Conservation (phyloP, 2,797 vertebrate genomes). For the Gobionotothen gibberifrons region DNA sequence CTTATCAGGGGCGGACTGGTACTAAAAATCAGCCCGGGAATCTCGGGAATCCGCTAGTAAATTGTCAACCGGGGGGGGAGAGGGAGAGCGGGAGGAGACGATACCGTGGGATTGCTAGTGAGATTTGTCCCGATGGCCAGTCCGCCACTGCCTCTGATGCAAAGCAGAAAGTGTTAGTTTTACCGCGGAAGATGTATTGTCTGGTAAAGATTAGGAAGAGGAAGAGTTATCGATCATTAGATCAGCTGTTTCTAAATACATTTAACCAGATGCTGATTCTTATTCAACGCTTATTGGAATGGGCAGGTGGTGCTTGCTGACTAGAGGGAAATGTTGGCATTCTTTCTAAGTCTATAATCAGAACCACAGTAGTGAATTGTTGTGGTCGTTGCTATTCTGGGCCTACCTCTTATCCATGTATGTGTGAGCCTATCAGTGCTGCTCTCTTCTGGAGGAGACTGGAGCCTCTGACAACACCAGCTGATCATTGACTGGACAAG, state of each 20-base stretch:
- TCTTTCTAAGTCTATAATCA: constrained; percentile 35
- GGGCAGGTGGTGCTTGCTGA: not conserved
- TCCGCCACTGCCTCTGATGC: too few relatives aligned
- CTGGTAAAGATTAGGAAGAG: not conserved
- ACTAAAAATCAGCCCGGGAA: too few relatives aligned
- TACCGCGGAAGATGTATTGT: not conserved
- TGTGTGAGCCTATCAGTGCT: constrained; percentile 45
- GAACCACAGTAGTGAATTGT: constrained; percentile 32
- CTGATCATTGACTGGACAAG: constrained; percentile 25
- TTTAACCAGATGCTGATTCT: not conserved
- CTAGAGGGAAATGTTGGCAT: not conserved
- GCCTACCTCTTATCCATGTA: constrained; percentile 54
- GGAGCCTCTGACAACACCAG: constrained; percentile 28
- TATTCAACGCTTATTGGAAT: not conserved
- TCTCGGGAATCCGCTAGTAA: too few relatives aligned
- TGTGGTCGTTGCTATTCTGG: constrained; percentile 63
- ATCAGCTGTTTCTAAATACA: constrained; percentile 19
- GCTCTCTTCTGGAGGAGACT: constrained; percentile 37
- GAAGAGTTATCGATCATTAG: not conserved
- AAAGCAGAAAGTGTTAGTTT: too few relatives aligned
- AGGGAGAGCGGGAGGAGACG: too few relatives aligned
- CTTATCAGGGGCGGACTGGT: not conserved
- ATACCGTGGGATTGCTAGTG: too few relatives aligned
- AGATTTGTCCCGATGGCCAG: too few relatives aligned
- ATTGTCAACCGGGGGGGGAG: too few relatives aligned